Percentiles rank a stretch among this genome's conserved stretches.
phyloP scores from a whole-genome alignment of 2,797 vertebrate genomes.

The Phoebastria nigripes region DNA sequence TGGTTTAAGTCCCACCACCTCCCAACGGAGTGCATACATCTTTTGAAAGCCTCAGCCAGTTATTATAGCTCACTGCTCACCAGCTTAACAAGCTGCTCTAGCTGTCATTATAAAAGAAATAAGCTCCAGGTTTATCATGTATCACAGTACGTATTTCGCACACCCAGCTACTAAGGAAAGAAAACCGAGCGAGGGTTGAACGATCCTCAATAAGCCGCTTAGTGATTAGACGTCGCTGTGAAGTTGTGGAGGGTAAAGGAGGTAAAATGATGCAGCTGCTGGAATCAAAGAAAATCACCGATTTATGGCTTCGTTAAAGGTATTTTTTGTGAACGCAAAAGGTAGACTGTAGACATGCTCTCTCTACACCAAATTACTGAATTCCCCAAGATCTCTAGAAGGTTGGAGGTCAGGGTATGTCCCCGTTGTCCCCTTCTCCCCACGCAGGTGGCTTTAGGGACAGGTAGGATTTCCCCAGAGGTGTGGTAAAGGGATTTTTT shows the following conservation, averaged over 20 bases:
- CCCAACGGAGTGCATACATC: rapidly evolving
- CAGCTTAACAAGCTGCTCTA: neutral
- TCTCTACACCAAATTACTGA: too few species aligned
- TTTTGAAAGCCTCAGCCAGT: neutral
- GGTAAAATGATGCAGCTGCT: neutral
- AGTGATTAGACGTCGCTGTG: neutral
- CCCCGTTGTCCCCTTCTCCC: neutral
- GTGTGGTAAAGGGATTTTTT: neutral
- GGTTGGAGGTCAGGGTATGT: neutral
- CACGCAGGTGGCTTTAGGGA: rapidly evolving
- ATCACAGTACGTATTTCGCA: rapidly evolving
- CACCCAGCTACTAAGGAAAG: neutral
- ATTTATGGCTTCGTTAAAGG: neutral
- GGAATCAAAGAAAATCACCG: neutral
- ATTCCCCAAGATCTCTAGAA: neutral
- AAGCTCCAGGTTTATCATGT: neutral
- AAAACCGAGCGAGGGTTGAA: neutral
- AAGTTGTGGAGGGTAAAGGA: neutral
- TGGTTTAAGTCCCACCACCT: neutral
- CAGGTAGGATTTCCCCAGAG: neutral
- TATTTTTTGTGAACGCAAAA: neutral
- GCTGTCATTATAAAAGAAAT: neutral
- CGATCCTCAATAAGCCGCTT: neutral
- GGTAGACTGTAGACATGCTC: neutral
- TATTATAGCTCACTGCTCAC: neutral